Conservation (phyloP, 2,888 invertebrate genomes). For the Stomorhina lunata region DNA sequence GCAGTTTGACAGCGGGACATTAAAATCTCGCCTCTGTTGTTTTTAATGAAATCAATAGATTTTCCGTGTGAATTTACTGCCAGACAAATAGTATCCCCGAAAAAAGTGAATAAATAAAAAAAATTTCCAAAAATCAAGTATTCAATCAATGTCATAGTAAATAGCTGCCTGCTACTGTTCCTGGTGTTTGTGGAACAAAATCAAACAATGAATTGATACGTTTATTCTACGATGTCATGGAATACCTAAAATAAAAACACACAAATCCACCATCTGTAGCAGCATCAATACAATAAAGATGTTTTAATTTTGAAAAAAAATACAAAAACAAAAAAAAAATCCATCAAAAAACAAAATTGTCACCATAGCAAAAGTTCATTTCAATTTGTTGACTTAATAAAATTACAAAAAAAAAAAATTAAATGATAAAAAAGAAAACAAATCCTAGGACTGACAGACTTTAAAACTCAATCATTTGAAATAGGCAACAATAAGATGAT, state of each 20-base stretch:
- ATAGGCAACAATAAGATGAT: conserved; percentile 27
- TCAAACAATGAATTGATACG: conserved; percentile 48
- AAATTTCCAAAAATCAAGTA: conserved; percentile 51
- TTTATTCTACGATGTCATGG: conserved; percentile 5
- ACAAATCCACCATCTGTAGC: conserved; percentile 22
- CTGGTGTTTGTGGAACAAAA: conserved; percentile 43
- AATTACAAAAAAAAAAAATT: conserved; percentile 47
- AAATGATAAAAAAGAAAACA: conserved; percentile 6
- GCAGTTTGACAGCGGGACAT: neutral
- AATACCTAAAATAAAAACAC: conserved; percentile 21
- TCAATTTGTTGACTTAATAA: conserved; percentile 67
- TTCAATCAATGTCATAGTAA: conserved; percentile 66
- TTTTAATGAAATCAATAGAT: conserved; percentile 2
- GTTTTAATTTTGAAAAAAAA: conserved; percentile 55
- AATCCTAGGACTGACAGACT: neutral
- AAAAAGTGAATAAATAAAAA: neutral
- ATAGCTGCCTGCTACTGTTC: conserved; percentile 42
- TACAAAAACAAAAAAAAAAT: conserved; percentile 23
- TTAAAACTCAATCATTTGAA: neutral
- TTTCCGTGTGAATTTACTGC: conserved; percentile 24
- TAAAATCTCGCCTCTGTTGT: neutral
- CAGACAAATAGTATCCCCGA: conserved; percentile 8
- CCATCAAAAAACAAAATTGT: conserved; percentile 43
- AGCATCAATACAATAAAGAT: conserved; percentile 55
- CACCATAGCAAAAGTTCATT: conserved; percentile 67